phyloP scores from a whole-genome alignment of 92 coral and sea anemone genomes.

The Palythoa grandis region DNA sequence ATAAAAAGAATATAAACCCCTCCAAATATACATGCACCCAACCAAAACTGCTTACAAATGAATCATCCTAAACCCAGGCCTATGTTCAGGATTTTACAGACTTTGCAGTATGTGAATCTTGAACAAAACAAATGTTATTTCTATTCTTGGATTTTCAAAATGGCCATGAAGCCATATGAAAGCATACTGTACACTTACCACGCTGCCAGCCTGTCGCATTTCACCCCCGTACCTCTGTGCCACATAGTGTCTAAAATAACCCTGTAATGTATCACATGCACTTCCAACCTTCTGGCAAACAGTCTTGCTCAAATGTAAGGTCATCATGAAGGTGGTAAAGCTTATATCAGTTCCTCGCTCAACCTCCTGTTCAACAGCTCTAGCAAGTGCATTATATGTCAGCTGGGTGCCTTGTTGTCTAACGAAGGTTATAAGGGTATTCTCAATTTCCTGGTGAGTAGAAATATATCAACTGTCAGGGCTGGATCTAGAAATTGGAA shows the following conservation, averaged over 20 bases:
- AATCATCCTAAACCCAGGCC: too few relatives aligned
- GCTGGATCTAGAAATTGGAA: too few relatives aligned
- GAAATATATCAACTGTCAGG: not conserved
- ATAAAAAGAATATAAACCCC: too few relatives aligned
- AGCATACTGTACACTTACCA: conserved; percentile 63
- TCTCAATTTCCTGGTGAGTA: conserved; percentile 56
- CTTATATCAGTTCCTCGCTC: conserved; percentile 65
- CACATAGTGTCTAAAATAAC: conserved; percentile 67
- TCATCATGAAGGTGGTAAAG: conserved; percentile 74
- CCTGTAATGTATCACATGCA: conserved; percentile 37
- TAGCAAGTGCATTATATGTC: conserved; percentile 68
- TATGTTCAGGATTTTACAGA: too few relatives aligned
- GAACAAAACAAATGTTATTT: too few relatives aligned
- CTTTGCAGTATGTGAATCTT: too few relatives aligned
- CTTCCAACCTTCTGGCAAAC: conserved; percentile 63
- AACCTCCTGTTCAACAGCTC: conserved; percentile 65
- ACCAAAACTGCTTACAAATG: too few relatives aligned
- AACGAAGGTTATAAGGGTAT: conserved; percentile 53
- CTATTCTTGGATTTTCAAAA: too few relatives aligned
- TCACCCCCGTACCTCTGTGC: conserved; percentile 50
- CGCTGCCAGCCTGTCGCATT: conserved; percentile 80
- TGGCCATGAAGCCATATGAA: not conserved
- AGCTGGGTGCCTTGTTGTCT: conserved; percentile 59
- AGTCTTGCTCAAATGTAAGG: conserved; percentile 59
- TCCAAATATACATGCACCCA: too few relatives aligned